A percentile compares a stretch with the other conserved stretches of the same genome.
Evolutionary conservation across 2,888 invertebrate genomes (phyloP).

Genomic region (Molorchus minor): DNA sequence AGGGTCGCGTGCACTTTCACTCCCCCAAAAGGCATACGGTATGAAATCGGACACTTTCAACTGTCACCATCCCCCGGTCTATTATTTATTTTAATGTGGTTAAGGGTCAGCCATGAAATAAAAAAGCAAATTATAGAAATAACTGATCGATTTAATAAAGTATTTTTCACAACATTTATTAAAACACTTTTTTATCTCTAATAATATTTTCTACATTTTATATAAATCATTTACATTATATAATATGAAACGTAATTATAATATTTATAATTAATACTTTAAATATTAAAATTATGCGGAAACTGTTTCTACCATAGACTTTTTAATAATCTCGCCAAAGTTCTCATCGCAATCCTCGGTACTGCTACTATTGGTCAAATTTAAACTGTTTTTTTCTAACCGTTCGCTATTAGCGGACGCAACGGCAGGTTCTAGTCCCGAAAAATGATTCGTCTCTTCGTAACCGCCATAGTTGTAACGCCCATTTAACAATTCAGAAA

Average conservation of each 20-base stretch:
- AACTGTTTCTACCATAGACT: constrained; percentile 91
- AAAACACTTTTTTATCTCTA: constrained; percentile 61
- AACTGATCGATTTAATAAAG: constrained; percentile 43
- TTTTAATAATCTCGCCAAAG: constrained; percentile 91
- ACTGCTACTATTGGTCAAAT: constrained; percentile 32
- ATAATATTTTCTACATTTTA: constrained; percentile 60
- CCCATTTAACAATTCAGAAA: constrained; percentile 70
- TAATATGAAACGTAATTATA: constrained; percentile 60
- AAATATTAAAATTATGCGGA: constrained; percentile 70
- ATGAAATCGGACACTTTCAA: too few species aligned
- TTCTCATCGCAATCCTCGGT: constrained; percentile 73
- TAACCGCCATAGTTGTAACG: constrained; percentile 66
- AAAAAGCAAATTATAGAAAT: constrained; percentile 28
- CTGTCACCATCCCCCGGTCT: too few species aligned
- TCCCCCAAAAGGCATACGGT: too few species aligned
- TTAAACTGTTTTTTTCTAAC: constrained; percentile 40
- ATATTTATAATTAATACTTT: constrained; percentile 43
- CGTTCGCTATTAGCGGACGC: constrained; percentile 39
- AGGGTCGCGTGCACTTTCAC: too few species aligned
- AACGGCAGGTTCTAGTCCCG: constrained; percentile 45
- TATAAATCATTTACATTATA: constrained; percentile 62
- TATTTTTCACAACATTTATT: constrained; percentile 64
- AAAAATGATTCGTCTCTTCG: constrained; percentile 63
- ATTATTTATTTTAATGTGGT: too few species aligned
- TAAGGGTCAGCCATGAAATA: constrained; percentile 4